Conservation (phyloP, 1,140 invertebrate species). For the Cotesia chilonis region DNA sequence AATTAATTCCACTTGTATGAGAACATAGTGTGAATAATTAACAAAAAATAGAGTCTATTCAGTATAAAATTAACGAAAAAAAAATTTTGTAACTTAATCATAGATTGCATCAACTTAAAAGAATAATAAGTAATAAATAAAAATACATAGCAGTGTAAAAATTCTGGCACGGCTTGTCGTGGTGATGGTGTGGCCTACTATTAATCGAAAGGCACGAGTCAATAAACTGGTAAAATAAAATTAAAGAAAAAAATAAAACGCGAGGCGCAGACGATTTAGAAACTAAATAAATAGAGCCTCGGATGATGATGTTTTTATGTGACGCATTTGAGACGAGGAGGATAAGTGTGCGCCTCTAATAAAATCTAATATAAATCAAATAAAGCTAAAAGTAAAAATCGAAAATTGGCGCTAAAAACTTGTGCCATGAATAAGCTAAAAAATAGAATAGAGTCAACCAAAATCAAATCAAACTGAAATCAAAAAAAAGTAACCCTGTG, state of each 20-base stretch:
- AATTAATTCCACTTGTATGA: too few species aligned
- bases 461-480: not conserved
- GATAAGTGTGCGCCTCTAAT: conserved; percentile 31
- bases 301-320: conserved; percentile 39
- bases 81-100: conserved; percentile 20
- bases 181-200: conserved; percentile 57
- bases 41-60: not conserved
- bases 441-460: too few species aligned
- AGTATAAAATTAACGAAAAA: conserved; percentile 1
- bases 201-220: conserved; percentile 20
- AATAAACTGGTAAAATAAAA: conserved; percentile 11
- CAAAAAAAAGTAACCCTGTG: conserved; percentile 61
- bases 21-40: conserved; percentile 13
- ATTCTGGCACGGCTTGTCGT: conserved; percentile 61
- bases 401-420: conserved; percentile 27
- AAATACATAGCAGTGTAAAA: conserved; percentile 28
- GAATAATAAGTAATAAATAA: conserved; percentile 13
- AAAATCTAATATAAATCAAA: too few species aligned
- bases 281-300: conserved; percentile 12
- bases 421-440: conserved; percentile 3
- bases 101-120: conserved; percentile 7
- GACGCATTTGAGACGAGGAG: conserved; percentile 38
- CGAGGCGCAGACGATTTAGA: conserved; percentile 25
- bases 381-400: too few species aligned
- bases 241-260: conserved; percentile 33